phyloP scores from a whole-genome alignment of 2,797 vertebrate species.

The Mus minutoides region DNA sequence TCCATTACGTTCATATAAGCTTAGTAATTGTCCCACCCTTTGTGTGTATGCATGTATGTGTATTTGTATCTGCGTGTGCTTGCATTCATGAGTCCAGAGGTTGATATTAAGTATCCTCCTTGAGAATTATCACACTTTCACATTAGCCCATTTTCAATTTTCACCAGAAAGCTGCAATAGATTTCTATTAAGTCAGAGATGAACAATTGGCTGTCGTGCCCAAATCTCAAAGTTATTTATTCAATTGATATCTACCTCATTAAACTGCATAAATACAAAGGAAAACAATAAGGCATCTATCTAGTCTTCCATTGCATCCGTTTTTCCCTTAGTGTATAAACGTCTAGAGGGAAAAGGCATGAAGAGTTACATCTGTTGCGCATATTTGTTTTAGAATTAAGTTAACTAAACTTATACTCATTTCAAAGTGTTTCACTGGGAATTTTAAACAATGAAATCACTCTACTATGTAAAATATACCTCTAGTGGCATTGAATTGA shows the following conservation, averaged over 20 bases:
- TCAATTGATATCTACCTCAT: neutral
- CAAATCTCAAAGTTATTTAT: neutral
- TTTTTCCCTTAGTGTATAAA: conserved; percentile 1
- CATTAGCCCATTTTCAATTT: neutral
- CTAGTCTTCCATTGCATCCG: neutral
- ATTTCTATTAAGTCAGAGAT: neutral
- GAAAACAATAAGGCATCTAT: neutral
- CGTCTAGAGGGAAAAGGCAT: neutral
- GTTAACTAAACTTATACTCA: neutral
- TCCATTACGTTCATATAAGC: neutral
- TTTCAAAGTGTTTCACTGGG: conserved; percentile 22
- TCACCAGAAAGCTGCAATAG: neutral
- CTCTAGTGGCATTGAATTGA: neutral
- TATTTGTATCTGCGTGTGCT: neutral
- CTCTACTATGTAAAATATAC: neutral
- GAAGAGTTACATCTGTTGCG: conserved; percentile 33
- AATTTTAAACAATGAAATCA: conserved; percentile 46
- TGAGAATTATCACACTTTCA: neutral
- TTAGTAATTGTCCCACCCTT: neutral
- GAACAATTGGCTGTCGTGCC: neutral
- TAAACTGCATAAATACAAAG: neutral
- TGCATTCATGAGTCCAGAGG: neutral
- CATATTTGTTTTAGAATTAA: conserved; percentile 42
- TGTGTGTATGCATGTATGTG: neutral
- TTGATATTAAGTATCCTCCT: neutral